Conservation (phyloP, 2,797 vertebrate genomes). For the Sebastes umbrosus region DNA sequence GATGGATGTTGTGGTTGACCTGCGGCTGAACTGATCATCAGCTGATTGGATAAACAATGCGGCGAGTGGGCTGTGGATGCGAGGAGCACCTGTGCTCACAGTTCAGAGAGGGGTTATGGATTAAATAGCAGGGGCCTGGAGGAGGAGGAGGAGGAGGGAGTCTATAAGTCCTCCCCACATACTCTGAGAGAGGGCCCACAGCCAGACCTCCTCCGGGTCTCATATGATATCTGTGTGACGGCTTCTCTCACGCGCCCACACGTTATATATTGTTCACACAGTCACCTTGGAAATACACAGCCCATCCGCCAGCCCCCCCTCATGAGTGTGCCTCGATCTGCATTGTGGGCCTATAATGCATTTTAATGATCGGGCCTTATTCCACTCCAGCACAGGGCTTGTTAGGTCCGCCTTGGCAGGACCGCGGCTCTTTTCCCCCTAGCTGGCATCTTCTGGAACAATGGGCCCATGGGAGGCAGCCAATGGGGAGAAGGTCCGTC, state of each 20-base stretch:
- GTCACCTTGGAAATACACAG: conserved; percentile 43
- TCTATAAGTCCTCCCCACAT: conserved; percentile 52
- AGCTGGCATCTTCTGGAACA: conserved; percentile 76
- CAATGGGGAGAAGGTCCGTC: conserved; percentile 75
- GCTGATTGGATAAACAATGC: conserved; percentile 71
- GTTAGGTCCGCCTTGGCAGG: conserved; percentile 76
- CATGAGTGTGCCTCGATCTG: conserved; percentile 52
- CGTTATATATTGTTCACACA: not conserved
- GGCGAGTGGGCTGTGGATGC: conserved; percentile 20
- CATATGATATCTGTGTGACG: conserved; percentile 35
- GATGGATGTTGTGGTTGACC: conserved; percentile 56
- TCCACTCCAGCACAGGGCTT: conserved; percentile 64
- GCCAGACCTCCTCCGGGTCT: conserved; percentile 47
- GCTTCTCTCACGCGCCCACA: conserved; percentile 12
- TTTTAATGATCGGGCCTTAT: conserved; percentile 75
- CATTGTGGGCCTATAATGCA: conserved; percentile 53
- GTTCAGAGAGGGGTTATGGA: conserved; percentile 64
- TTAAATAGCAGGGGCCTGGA: conserved; percentile 57
- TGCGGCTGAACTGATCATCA: conserved; percentile 61
- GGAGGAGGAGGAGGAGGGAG: conserved; percentile 23
- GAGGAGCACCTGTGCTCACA: conserved; percentile 63
- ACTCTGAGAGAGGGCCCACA: conserved; percentile 49
- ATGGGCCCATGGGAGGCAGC: conserved; percentile 77
- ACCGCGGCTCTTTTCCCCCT: conserved; percentile 65
- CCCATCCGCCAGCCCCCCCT: conserved; percentile 25